Conservation (phyloP, 2,888 invertebrate species). For the Scaptomyza flava region DNA sequence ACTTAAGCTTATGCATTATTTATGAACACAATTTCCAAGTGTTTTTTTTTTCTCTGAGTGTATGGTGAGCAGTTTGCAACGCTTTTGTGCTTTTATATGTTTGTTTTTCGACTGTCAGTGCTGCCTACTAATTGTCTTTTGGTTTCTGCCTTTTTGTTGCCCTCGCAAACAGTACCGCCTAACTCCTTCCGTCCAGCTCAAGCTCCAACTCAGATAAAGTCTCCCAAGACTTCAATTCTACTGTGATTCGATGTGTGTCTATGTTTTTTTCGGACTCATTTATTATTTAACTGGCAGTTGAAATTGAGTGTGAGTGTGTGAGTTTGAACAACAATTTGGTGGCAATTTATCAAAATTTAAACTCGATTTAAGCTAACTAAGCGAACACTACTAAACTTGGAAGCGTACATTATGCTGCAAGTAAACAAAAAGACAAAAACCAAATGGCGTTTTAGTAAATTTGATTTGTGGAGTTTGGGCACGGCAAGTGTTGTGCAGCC, state of each 20-base stretch:
- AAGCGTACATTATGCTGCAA: slow-evolving; percentile 82
- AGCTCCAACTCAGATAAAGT: slow-evolving; percentile 14
- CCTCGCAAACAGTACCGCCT: neutral
- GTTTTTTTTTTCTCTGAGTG: slow-evolving; percentile 5
- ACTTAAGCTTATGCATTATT: neutral
- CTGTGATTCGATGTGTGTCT: slow-evolving; percentile 4
- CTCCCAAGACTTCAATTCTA: neutral
- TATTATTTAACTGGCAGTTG: slow-evolving; percentile 61
- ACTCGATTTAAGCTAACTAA: slow-evolving; percentile 72
- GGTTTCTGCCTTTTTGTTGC: slow-evolving; percentile 71
- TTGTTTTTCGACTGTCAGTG: slow-evolving; percentile 45
- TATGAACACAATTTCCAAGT: too few relatives aligned
- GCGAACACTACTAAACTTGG: slow-evolving; percentile 63
- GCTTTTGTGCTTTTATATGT: slow-evolving; percentile 55
- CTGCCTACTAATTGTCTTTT: slow-evolving; percentile 78
- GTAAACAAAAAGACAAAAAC: slow-evolving; percentile 80
- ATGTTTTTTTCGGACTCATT: slow-evolving; percentile 29
- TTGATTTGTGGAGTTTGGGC: slow-evolving; percentile 67
- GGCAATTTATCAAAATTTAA: slow-evolving; percentile 76
- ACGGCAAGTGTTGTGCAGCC: slow-evolving; percentile 20
- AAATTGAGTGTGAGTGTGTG: slow-evolving; percentile 2
- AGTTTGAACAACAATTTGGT: slow-evolving; percentile 39
- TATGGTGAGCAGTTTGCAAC: slow-evolving; percentile 51
- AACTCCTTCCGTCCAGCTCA: neutral
- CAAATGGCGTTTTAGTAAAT: slow-evolving; percentile 80